phyloP scores from a whole-genome alignment of 2,113 vertebrate species.

The Otus sunia region DNA sequence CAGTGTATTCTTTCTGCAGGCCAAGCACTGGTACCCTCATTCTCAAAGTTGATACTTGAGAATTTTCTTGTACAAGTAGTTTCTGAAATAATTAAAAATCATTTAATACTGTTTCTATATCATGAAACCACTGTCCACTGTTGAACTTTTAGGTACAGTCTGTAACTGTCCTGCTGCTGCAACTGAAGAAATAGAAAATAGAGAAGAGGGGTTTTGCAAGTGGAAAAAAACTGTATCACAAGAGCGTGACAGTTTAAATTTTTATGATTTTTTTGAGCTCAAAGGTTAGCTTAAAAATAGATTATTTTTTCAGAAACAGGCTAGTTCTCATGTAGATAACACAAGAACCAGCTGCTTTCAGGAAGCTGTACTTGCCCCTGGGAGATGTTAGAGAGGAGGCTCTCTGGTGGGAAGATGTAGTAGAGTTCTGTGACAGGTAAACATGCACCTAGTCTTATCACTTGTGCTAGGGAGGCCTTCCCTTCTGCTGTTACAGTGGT shows the following conservation, averaged over 20 bases:
- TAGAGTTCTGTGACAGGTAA: background rate
- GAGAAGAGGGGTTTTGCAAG: background rate
- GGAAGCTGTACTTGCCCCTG: background rate
- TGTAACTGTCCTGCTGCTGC: background rate
- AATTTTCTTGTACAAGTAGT: background rate
- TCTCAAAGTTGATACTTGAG: background rate
- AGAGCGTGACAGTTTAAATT: background rate
- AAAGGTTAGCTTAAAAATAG: slow-evolving; percentile 31
- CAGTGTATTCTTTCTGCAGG: background rate
- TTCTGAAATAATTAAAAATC: background rate
- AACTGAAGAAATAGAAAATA: background rate
- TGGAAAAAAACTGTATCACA: background rate
- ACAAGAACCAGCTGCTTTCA: background rate
- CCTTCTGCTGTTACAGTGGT: background rate
- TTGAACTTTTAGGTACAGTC: background rate
- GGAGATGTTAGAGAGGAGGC: background rate
- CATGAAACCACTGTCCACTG: background rate
- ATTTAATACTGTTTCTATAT: background rate
- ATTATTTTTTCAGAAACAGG: background rate
- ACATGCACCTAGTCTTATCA: background rate
- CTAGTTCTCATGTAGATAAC: background rate
- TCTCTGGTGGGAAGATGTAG: background rate
- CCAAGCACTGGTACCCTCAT: background rate
- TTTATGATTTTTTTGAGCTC: background rate
- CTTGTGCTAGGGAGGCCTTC: background rate